Base-by-base conservation (phyloP, 2,888 invertebrate genomes). In the Drosophila barbarae region DNA sequence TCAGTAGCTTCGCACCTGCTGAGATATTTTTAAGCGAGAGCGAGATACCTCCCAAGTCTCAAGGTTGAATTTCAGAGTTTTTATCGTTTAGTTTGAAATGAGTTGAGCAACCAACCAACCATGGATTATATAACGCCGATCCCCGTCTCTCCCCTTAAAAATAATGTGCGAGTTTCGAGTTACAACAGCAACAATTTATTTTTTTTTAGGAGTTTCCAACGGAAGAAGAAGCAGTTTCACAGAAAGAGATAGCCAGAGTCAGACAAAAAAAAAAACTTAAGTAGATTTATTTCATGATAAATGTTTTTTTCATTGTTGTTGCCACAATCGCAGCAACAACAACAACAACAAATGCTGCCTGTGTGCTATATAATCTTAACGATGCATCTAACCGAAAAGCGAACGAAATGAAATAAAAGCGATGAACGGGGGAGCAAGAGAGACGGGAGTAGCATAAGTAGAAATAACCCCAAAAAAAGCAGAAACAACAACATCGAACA, bases 201-300 rank as follows among this genome's bases (percentile, higher is more conserved):
- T 72, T 54, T 54, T 69, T 52, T 46, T 53, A 55, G 65, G 34
- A 57, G 50, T 51, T 51, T 15, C 46, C 46, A 47, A 13, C 28
- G 18, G 21, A 41, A 34, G 18, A n/a, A 44, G 35, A 54, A 32
- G 46, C 46, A 32, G 21, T 47, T 47, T 47, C 12, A 36, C 15
- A 15, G 63, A 66, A 28, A 61, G 74, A 50, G 55, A 52, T 39
- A 64, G 54, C 55, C 50, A 42, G 56, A 70, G 59, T 26, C 63
- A 56, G 65, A 53, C 59, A 60, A 60, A 42, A 35, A 50, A 35
- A 50, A 66, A 58, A 68, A 77, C 57, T 75, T 76, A 59, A 76
- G 84, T 81, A 84, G 80, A 81, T 81, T 84, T 84, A 81, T 81
- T 84, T 81, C 76, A 70, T 81, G 80, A 81, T 81, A 81, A 80